Conservation (phyloP, 2,797 vertebrate genomes). For the Sebastes jordani region DNA sequence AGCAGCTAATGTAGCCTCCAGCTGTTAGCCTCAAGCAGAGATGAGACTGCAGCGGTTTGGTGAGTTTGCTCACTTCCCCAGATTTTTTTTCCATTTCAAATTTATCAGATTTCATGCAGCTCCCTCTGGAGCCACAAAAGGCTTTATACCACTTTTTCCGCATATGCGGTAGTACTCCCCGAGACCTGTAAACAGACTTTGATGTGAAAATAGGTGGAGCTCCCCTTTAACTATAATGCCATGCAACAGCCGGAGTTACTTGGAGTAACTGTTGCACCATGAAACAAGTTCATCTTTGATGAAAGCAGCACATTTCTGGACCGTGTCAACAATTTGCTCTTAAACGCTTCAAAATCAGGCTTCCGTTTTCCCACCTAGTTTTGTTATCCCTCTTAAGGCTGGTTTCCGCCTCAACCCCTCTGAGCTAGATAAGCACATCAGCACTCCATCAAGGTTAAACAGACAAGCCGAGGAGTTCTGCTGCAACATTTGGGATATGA, state of each 20-base stretch:
- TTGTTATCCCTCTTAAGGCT: neutral
- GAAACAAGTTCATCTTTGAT: constrained; percentile 2
- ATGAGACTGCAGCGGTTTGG: neutral
- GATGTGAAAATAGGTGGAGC: neutral
- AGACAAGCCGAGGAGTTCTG: neutral
- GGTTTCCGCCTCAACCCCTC: neutral
- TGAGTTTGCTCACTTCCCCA: neutral
- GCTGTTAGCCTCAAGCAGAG: neutral
- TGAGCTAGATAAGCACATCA: constrained; percentile 10
- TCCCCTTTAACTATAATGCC: neutral
- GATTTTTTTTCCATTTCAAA: neutral
- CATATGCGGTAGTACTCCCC: neutral
- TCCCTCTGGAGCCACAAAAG: neutral
- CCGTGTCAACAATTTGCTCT: neutral
- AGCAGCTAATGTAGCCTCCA: neutral
- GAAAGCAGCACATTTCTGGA: constrained; percentile 1
- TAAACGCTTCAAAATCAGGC: neutral
- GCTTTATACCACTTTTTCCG: neutral
- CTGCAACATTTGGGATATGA: constrained; percentile 37
- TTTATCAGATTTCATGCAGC: neutral
- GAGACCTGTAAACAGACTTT: neutral
- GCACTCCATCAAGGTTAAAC: constrained; percentile 21
- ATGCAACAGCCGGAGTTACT: neutral
- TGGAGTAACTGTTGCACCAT: neutral
- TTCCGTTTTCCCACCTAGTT: neutral